A percentile compares a stretch with the other conserved stretches of the same genome.
Conservation (phyloP, 2,888 invertebrate genomes). For the Spodoptera picta region DNA sequence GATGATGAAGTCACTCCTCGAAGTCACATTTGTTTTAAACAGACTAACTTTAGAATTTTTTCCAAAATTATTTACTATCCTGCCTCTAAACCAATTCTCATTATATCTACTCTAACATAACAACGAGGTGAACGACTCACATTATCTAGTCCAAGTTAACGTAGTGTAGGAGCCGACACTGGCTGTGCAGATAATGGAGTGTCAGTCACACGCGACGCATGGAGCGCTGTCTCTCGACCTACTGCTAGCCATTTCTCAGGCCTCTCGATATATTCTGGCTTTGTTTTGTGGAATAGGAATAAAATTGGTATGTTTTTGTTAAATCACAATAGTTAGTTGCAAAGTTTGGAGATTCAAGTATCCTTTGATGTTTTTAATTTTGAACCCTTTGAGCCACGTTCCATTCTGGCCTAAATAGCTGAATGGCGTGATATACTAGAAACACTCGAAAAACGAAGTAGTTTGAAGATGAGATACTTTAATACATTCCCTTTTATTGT, state of each 20-base stretch:
- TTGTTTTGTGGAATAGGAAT: neutral
- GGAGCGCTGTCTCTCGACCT: neutral
- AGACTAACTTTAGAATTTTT: too few relatives aligned
- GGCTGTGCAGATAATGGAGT: constrained; percentile 10
- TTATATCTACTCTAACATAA: neutral
- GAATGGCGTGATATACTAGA: neutral
- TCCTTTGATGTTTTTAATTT: too few relatives aligned
- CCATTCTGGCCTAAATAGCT: neutral
- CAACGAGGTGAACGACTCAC: neutral
- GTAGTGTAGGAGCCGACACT: neutral
- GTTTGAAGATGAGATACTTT: constrained; percentile 1
- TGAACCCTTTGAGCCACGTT: too few relatives aligned
- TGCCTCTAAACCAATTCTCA: too few relatives aligned
- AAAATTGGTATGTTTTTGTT: neutral
- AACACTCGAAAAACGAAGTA: neutral
- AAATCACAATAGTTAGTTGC: too few relatives aligned
- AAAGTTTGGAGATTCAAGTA: too few relatives aligned
- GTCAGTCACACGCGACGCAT: neutral
- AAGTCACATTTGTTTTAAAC: too few relatives aligned
- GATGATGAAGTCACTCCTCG: too few relatives aligned
- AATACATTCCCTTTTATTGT: neutral
- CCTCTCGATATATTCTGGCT: neutral
- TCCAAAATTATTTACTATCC: too few relatives aligned
- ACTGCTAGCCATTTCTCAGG: neutral
- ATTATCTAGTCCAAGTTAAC: neutral